A percentile compares a stretch with the other conserved stretches of the same genome.
Evolutionary conservation across 2,797 vertebrate genomes (phyloP).

Genomic region (Acrocephalus scirpaceus): DNA sequence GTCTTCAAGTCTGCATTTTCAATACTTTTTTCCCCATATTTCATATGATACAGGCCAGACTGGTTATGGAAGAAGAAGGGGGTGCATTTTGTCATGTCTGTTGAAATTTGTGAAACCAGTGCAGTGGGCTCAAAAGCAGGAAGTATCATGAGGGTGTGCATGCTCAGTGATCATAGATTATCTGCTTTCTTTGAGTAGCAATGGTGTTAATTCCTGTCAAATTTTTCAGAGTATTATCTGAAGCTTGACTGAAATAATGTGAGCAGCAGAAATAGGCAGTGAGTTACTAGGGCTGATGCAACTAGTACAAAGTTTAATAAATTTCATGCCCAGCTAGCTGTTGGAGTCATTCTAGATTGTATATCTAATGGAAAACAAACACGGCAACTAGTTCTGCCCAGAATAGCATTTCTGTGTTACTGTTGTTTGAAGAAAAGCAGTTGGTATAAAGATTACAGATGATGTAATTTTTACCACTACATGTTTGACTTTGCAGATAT

Average conservation of each 20-base stretch:
- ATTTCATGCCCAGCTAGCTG: slow-evolving; percentile 25
- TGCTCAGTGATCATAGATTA: neutral
- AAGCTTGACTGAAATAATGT: neutral
- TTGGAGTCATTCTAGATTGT: slow-evolving; percentile 24
- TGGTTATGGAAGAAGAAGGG: neutral
- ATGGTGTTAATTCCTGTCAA: neutral
- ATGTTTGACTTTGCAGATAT: slow-evolving; percentile 43
- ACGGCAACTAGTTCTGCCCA: slow-evolving; percentile 17
- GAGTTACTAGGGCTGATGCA: slow-evolving; percentile 22
- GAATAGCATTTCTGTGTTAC: slow-evolving; percentile 49
- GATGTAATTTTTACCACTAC: slow-evolving; percentile 65
- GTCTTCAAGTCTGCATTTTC: neutral
- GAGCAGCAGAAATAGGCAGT: neutral
- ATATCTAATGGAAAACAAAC: slow-evolving; percentile 64
- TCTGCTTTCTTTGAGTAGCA: neutral
- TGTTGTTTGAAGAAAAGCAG: slow-evolving; percentile 57
- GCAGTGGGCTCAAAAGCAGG: neutral
- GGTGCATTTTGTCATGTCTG: neutral
- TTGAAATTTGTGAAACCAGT: neutral
- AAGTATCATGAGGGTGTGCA: neutral
- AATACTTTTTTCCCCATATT: neutral
- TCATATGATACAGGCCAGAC: neutral
- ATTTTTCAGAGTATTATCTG: neutral
- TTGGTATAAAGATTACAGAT: slow-evolving; percentile 64
- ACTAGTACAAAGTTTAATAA: slow-evolving; percentile 23